Conservation (phyloP, 2,888 invertebrate genomes). For the Cephus runcator region DNA sequence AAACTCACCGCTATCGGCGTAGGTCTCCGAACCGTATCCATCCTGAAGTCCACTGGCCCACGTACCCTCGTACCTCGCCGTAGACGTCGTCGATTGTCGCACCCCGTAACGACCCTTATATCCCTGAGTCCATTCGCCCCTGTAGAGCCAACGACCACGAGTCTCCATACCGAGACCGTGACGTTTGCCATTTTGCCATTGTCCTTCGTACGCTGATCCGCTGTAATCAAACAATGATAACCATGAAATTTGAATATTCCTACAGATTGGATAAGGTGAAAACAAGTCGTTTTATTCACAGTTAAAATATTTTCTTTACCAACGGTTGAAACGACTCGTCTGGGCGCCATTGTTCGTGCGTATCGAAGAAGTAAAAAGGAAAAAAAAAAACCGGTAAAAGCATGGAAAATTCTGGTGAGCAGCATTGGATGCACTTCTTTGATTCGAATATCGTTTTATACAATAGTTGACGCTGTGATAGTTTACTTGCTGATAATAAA, state of each 20-base stretch:
- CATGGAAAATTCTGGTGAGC: neutral
- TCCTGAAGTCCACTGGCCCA: slow-evolving; percentile 99
- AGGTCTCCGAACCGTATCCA: slow-evolving; percentile 99
- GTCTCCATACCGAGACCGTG: slow-evolving; percentile 98
- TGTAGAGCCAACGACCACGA: slow-evolving; percentile 96
- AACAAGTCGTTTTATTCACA: neutral
- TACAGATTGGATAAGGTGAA: slow-evolving; percentile 3
- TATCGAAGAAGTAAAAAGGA: neutral
- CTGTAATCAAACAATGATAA: slow-evolving; percentile 68
- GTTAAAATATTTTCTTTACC: neutral
- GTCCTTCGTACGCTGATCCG: slow-evolving; percentile 96
- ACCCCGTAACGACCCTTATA: slow-evolving; percentile 99
- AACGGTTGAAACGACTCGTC: neutral
- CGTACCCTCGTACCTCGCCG: slow-evolving; percentile 96
- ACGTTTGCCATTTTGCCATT: slow-evolving; percentile 99
- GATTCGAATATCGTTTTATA: neutral
- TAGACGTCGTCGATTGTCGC: slow-evolving; percentile 93
- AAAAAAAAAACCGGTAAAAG: neutral
- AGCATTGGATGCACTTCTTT: neutral
- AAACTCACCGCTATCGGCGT: slow-evolving; percentile 96
- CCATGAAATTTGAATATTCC: neutral
- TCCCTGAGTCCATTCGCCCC: slow-evolving; percentile 98
- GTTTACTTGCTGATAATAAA: neutral
- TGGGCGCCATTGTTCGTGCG: no score
- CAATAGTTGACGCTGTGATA: neutral